Base-by-base conservation (phyloP, 2,888 invertebrate species). In the Dryadula phaetusa region DNA sequence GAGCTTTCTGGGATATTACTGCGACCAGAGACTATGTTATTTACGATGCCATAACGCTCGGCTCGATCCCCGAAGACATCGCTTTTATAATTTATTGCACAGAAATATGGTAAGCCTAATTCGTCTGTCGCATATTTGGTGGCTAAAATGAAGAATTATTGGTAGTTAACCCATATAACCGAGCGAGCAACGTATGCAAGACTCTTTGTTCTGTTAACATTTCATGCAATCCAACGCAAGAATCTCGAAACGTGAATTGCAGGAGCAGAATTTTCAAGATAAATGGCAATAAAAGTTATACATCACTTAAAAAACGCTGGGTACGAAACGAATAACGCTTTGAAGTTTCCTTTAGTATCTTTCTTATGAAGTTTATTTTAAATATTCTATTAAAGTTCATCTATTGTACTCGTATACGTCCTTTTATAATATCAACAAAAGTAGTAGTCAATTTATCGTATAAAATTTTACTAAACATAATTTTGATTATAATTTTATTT, bases 71-170 rank as follows among this genome's bases (percentile, higher is more conserved):
- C 69, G 79, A 82, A 82, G 83, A 85, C 85, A 83, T 85, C 83
- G 83, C 83, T 85, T 84, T 84, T 83, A 85, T 85, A 88, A 90
- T 85, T 88, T 88, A 90, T 86, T 80, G 79, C 78, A 72, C 74
- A 83, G 82, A 85, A 88, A 88, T 88, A 86, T 87, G 82, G 80
- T 80, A 76, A 52, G 80, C 83, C 83, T 85, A 88, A 89, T 89
- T 88, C 84, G 80, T 82, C 79, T 76, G 75, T 76, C 80, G 79
- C 85, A 85, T 84, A 85, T 85, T 69, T 84, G 79, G 80, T 80
- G 79, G 79, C 74, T 80, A 78, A 75, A 79, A 75, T 72, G 78
- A 72, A 69, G 69, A 77, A 69, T 76, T 75, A 75, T 76, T 70
- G 67, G 63, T 53, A 69, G 64, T 47, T 12, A 53, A 16, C n/a